Base-by-base conservation (phyloP, 2,888 invertebrate species). In the Pseudococcus jackbeardsleyi region DNA sequence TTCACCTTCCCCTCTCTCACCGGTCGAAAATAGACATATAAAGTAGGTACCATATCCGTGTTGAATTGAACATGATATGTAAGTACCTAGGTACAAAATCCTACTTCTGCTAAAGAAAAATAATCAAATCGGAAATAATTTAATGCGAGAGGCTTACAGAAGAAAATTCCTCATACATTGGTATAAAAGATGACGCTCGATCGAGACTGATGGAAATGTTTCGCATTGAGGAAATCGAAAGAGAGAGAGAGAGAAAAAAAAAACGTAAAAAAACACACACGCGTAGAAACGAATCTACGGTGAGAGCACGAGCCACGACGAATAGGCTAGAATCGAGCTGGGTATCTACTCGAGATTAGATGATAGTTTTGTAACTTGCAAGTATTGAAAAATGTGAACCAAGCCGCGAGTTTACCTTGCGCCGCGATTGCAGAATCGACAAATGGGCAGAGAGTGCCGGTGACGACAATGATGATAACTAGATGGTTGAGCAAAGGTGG, bases 391-490 rank as follows among this genome's bases (percentile, higher is more conserved):
- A 82, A 82, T 82, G 79, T 82, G 46, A 82, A 82, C 79, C 79
- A 82, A 82, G 79, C 79, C 79, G 79, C 79, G 79, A 82, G 79
- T 82, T 82, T 82, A 82, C 79, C 79, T 82, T 82, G 79, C 33
- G 50, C 46, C 46, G 79, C 79, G 79, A 82, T 82, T 82, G 79
- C 79, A 82, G 79, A 82, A 82, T 82, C 79, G 79, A 82, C 79
- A 46, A 82, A 82, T 46, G 79, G 26, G 79, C 79, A 42, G 46
- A 82, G 79, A 46, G 79, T 46, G 79, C 79, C 79, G 79, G 79
- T 82, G 79, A 82, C 79, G 79, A 82, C 79, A 82, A 82, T 82
- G 79, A 82, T 82, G 79, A 82, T 82, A 82, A 82, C 79, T 46
- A 82, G 42, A 82, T 82, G 42, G 79, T 82, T 82, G 39, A 82